These are phyloP conservation scores for Stegana nigrithorax DNA, from an alignment of 2,888 invertebrate genomes.

Conservation along the genomic window DNA sequence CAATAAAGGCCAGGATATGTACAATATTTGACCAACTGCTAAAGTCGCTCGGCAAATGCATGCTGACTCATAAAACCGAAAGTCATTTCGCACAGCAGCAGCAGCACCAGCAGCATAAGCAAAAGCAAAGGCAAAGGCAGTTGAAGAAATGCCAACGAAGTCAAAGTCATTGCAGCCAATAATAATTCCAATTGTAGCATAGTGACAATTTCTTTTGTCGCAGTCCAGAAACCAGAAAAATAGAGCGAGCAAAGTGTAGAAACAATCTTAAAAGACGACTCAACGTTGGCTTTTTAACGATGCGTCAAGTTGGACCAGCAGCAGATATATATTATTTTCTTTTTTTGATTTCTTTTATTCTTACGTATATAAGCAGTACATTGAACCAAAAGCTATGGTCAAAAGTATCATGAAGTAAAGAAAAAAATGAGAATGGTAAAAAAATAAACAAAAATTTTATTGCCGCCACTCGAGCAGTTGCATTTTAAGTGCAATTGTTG, in stretches of 20 bases:
- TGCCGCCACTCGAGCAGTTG: slow-evolving; percentile 56
- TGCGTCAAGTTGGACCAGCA: slow-evolving; percentile 30
- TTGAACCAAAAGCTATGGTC: slow-evolving; percentile 58
- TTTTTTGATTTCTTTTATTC: not conserved
- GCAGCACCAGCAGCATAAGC: slow-evolving; percentile 1
- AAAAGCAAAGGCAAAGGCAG: slow-evolving; percentile 13
- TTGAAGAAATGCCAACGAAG: slow-evolving; percentile 50
- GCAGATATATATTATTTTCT: no score
- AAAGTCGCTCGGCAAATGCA: slow-evolving; percentile 39
- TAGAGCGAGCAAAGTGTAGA: not conserved
- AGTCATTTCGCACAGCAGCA: slow-evolving; percentile 57
- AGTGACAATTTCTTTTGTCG: slow-evolving; percentile 52
- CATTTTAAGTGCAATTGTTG: slow-evolving; percentile 59
- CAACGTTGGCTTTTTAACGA: slow-evolving; percentile 29
- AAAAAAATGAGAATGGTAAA: slow-evolving; percentile 3
- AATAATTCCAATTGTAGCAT: slow-evolving; percentile 62
- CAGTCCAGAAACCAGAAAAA: not conserved
- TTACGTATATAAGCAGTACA: slow-evolving; percentile 42
- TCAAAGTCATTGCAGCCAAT: slow-evolving; percentile 62
- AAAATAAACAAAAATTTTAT: slow-evolving; percentile 48
- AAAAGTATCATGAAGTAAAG: slow-evolving; percentile 26
- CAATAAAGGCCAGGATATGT: slow-evolving; percentile 14
- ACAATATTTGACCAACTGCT: slow-evolving; percentile 7
- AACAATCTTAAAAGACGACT: not conserved
- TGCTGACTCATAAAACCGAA: slow-evolving; percentile 60